Percentiles rank a stretch among this genome's conserved stretches.
Conservation (phyloP, 2,797 vertebrate genomes). For the Heteromormyrus szaboi region DNA sequence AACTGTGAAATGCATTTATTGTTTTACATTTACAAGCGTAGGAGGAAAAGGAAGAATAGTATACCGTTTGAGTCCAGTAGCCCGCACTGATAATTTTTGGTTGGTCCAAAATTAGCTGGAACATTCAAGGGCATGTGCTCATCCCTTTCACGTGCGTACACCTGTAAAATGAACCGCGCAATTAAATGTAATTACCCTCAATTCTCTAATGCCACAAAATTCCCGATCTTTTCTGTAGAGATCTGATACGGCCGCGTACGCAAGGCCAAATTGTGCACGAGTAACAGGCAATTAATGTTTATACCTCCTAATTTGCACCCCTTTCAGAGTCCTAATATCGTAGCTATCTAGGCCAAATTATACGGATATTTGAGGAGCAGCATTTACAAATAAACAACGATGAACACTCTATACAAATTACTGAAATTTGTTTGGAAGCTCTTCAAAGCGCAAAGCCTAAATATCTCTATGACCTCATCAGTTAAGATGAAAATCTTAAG, state of each 20-base stretch:
- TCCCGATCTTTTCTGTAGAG: conserved; percentile 10
- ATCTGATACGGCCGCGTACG: not conserved
- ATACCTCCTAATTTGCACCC: conserved; percentile 15
- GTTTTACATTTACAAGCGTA: not conserved
- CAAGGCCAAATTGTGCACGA: conserved; percentile 12
- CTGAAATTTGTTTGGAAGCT: conserved; percentile 28
- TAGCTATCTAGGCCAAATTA: conserved; percentile 16
- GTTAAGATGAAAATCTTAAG: not conserved
- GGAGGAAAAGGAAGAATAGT: conserved; percentile 26
- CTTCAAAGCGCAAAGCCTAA: conserved; percentile 18
- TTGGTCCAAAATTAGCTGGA: conserved; percentile 48
- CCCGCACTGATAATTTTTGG: conserved; percentile 64
- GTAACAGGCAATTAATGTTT: conserved; percentile 21
- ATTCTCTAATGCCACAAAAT: conserved; percentile 38
- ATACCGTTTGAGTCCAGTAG: conserved; percentile 69
- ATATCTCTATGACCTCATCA: not conserved
- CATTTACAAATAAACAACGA: conserved; percentile 34
- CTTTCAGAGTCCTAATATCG: not conserved
- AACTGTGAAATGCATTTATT: not conserved
- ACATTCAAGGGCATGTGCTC: conserved; percentile 56
- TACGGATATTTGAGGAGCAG: conserved; percentile 19
- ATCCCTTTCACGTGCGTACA: conserved; percentile 71
- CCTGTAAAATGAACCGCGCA: conserved; percentile 62
- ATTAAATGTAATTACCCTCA: conserved; percentile 54
- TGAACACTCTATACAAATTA: conserved; percentile 34